phyloP scores from a whole-genome alignment of 1,140 invertebrate species.

The Drosophila melanogaster region Release_6_plus_ISO1_MT NT_037436.4:11560501-11561000 shows the following conservation, averaged over 20 bases:
- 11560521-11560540: no score
- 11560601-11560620: constrained; percentile 1
- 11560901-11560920: not conserved
- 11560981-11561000: constrained; percentile 59
- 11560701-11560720: not conserved
- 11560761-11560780: not conserved
- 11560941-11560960: constrained; percentile 41
- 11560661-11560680: not conserved
- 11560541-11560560: not conserved
- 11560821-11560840: no score
- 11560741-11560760: not conserved
- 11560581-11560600: not conserved
- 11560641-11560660: not conserved
- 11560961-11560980: constrained; percentile 76
- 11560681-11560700: not conserved
- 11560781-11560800: not conserved
- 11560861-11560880: no score
- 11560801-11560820: no score
- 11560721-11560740: not conserved
- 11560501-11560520: not conserved
- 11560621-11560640: not conserved
- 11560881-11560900: not conserved
- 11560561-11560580: not conserved
- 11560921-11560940: not conserved
- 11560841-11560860: no score